Evolutionary conservation across 1,140 invertebrate genomes (phyloP).

Genomic region (Homalodisca vitripennis): DNA sequence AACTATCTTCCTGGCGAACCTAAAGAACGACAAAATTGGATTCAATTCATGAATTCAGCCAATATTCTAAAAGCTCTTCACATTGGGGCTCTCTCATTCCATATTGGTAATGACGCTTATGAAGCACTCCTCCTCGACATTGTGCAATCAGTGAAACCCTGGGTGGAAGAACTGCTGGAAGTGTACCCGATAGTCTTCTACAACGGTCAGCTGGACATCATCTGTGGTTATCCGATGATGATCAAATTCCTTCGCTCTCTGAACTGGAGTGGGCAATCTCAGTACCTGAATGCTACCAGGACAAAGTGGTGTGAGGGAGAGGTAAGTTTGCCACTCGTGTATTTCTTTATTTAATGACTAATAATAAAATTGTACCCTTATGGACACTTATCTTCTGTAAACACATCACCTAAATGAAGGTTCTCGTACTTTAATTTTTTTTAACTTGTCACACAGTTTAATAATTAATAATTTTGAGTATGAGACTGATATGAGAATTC

Average conservation of each 20-base stretch:
- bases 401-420: too few species aligned
- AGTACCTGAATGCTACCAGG: slow-evolving; percentile 47
- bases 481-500: too few species aligned
- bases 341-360: too few species aligned
- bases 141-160: slow-evolving; percentile 77
- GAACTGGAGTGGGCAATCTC: slow-evolving; percentile 47
- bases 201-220: slow-evolving; percentile 83
- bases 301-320: slow-evolving; percentile 50
- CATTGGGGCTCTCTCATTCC: slow-evolving; percentile 71
- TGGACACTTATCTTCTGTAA: too few species aligned
- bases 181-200: slow-evolving; percentile 71
- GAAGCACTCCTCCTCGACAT: slow-evolving; percentile 71
- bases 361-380: too few species aligned
- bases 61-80: slow-evolving; percentile 70
- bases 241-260: slow-evolving; percentile 62
- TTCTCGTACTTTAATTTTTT: too few species aligned
- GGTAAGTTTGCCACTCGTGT: too few species aligned
- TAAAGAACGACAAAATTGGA: slow-evolving; percentile 41
- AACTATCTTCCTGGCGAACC: slow-evolving; percentile 62
- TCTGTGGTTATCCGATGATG: slow-evolving; percentile 76
- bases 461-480: too few species aligned
- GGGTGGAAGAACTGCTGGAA: slow-evolving; percentile 66
- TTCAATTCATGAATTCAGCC: slow-evolving; percentile 58
- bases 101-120: slow-evolving; percentile 60
- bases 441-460: too few species aligned